These are phyloP conservation scores for Tachycineta bicolor DNA, from an alignment of 2,113 vertebrate genomes.

Conservation along the genomic window DNA sequence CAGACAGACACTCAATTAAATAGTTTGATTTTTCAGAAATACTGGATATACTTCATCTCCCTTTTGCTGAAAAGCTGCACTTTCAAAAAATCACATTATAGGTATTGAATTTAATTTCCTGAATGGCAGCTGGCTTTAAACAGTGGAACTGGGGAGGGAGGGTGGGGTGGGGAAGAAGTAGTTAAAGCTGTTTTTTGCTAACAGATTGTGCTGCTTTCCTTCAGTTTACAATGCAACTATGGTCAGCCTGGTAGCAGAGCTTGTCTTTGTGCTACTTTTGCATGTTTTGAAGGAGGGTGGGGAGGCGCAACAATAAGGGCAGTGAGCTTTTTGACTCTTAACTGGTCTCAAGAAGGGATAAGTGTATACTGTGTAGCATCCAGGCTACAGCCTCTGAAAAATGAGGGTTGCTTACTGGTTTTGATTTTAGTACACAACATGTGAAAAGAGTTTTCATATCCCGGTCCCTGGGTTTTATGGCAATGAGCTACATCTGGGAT, in stretches of 20 bases:
- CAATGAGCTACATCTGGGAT: neutral
- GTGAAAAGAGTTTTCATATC: neutral
- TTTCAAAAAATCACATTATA: conserved; percentile 11
- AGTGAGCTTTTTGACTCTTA: neutral
- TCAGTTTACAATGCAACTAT: neutral
- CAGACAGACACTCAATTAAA: conserved; percentile 10
- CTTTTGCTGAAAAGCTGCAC: neutral
- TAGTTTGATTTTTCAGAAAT: neutral
- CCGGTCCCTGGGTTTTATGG: neutral
- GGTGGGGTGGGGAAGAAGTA: neutral
- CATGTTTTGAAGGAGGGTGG: neutral
- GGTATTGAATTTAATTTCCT: conserved; percentile 34
- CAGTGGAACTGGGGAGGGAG: neutral
- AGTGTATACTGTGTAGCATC: neutral
- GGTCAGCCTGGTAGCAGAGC: neutral
- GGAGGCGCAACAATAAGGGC: neutral
- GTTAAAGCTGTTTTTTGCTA: neutral
- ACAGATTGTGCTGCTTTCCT: neutral
- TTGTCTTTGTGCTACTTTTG: neutral
- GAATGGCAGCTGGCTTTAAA: neutral
- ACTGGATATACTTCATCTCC: neutral
- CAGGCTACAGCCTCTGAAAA: neutral
- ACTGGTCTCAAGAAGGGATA: neutral
- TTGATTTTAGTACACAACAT: neutral
- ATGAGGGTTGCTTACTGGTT: neutral